These are phyloP conservation scores for Eupithecia subumbrata DNA, from an alignment of 2,888 invertebrate genomes.

Conservation along the genomic window DNA sequence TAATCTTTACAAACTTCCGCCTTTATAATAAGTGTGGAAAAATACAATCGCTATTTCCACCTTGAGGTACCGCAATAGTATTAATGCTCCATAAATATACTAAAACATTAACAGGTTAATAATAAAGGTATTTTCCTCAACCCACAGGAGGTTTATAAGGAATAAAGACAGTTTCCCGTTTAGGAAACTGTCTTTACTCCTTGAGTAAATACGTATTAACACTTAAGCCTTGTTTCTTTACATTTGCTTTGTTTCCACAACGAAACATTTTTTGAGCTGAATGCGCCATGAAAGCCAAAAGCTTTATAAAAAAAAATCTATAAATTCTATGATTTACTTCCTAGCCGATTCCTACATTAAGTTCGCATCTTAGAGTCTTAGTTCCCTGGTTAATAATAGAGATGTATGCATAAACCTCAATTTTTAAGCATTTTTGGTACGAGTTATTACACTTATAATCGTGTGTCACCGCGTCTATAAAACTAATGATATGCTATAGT, in stretches of 20 bases:
- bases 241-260: background rate
- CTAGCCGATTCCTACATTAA: background rate
- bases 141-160: background rate
- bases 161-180: too few relatives aligned
- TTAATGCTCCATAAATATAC: background rate
- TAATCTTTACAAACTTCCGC: too few relatives aligned
- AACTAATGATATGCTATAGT: slow-evolving; percentile 26
- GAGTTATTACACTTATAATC: background rate
- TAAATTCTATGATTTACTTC: background rate
- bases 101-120: background rate
- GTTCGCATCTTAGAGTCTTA: background rate
- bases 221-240: background rate
- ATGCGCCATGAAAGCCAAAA: too few relatives aligned
- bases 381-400: background rate
- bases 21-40: too few relatives aligned
- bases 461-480: slow-evolving; percentile 10
- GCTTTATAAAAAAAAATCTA: background rate
- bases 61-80: too few relatives aligned
- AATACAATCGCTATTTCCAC: too few relatives aligned
- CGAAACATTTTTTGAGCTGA: background rate
- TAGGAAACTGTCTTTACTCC: background rate
- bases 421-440: background rate
- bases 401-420: background rate
- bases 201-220: background rate
- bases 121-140: slow-evolving; percentile 1